Evolutionary conservation across 2,113 vertebrate species (phyloP), one percentile per base, ranked within the genome.

Genomic region (Bufo gargarizans): DNA sequence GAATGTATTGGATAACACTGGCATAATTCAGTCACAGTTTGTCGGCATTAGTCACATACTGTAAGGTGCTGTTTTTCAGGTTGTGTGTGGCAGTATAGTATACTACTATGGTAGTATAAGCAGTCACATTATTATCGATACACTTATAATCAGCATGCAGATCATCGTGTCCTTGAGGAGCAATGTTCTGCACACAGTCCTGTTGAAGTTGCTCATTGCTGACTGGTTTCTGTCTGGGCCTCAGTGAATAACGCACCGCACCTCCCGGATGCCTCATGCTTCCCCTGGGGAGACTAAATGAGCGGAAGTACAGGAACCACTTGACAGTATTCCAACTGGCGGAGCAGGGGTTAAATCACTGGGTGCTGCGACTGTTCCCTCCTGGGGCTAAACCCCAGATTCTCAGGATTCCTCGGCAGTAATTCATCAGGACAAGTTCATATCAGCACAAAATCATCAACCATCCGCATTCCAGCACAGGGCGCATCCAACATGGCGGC

Each of bases 301-400:
- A n/a, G 50, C 58, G 58, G 20, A 78, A 67, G 76, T 55, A 43
- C 49, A 45, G 45, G 33, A 58, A 87, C 77, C 86, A n/a, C 63
- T 20, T n/a, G 50, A 12, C 49, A 13, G 7, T 71, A 33, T 22
- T 56, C 8, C 59, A 58, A 59, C 63, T 43, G 43, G 53, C 19
- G 19, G n/a, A 16, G 65, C 71, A 72, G 50, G 78, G 55, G 86
- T 88, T 88, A 82, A 82, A n/a, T 82, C 33, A 22, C 33, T 33
- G 33, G 33, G 33, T 33, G 33, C 33, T 33, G 33, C 7, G 10
- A 49, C 14, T 16, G 67, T 82, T 47, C 50, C 19, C 13, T 71
- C 86, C 86, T 82, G 86, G 86, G 86, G 86, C 86, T 82, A 88
- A 47, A 8, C 55, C 67, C 79, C 86, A 61, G 71, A 88, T 88